phyloP scores from a whole-genome alignment of 1,140 invertebrate species.

The Listronotus oregonensis region DNA sequence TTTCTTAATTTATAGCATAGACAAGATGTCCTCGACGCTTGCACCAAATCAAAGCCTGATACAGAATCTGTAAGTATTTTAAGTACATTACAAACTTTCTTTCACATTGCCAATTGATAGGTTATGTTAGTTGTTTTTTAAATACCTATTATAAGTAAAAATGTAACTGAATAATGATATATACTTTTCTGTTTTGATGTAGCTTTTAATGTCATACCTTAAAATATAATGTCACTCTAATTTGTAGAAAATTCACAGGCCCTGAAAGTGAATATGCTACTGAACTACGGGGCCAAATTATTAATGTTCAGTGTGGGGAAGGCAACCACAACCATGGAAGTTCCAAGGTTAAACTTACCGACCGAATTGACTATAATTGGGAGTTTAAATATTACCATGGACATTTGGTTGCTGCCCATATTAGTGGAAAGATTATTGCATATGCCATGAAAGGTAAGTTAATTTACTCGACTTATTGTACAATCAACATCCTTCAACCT shows the following conservation, averaged over 20 bases:
- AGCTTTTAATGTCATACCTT: neutral
- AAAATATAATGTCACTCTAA: neutral
- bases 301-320: conserved; percentile 71
- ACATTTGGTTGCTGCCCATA: conserved; percentile 86
- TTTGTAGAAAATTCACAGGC: conserved; percentile 69
- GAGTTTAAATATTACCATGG: conserved; percentile 84
- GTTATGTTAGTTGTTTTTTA: neutral
- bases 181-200: neutral
- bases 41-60: neutral
- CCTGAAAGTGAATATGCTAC: conserved; percentile 72
- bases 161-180: too few relatives aligned
- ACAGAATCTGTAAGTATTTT: conserved; percentile 2
- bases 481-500: too few relatives aligned
- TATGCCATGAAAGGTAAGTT: conserved; percentile 84
- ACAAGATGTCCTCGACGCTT: neutral
- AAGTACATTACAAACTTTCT: neutral
- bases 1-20: too few relatives aligned
- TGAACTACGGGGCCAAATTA: conserved; percentile 69
- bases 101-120: neutral
- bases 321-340: conserved; percentile 75
- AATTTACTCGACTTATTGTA: too few relatives aligned
- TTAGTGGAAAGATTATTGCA: conserved; percentile 82
- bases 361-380: conserved; percentile 92
- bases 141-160: too few relatives aligned
- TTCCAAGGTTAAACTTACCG: conserved; percentile 88